Evolutionary conservation across 2,113 vertebrate species (phyloP).

Genomic region (Psettodes erumei): DNA sequence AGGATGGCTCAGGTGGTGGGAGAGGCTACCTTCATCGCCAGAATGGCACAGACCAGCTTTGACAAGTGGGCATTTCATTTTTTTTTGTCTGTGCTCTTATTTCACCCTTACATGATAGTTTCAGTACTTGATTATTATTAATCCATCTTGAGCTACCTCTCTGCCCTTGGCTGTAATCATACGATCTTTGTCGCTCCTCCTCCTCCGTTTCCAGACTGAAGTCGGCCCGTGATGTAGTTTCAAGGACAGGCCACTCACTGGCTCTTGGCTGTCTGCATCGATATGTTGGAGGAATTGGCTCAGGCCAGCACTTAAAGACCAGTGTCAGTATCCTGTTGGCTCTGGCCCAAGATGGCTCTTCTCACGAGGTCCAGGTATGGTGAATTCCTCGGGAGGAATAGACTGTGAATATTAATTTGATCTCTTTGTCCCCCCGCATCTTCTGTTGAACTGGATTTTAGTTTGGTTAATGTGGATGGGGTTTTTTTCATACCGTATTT

Average conservation of each 20-base stretch:
- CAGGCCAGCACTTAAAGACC: slow-evolving; percentile 98
- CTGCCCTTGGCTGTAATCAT: slow-evolving; percentile 9
- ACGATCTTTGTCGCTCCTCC: slow-evolving; percentile 8
- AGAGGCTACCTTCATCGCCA: slow-evolving; percentile 96
- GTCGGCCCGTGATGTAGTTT: slow-evolving; percentile 97
- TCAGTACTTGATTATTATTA: slow-evolving; percentile 2
- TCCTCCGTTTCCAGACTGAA: slow-evolving; percentile 86
- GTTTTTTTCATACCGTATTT: slow-evolving; percentile 8
- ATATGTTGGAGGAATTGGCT: slow-evolving; percentile 98
- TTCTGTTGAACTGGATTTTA: not conserved
- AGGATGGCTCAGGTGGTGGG: slow-evolving; percentile 99
- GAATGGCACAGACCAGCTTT: slow-evolving; percentile 99
- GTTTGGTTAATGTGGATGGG: not conserved
- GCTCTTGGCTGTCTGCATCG: slow-evolving; percentile 97
- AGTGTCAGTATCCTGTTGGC: slow-evolving; percentile 98
- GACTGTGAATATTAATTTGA: slow-evolving; percentile 11
- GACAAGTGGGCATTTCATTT: slow-evolving; percentile 89
- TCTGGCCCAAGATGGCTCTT: slow-evolving; percentile 96
- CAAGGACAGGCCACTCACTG: slow-evolving; percentile 96
- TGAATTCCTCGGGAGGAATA: slow-evolving; percentile 18
- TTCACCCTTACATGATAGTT: not conserved
- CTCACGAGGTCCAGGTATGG: slow-evolving; percentile 96
- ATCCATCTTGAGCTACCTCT: slow-evolving; percentile 10
- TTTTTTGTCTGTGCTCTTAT: not conserved
- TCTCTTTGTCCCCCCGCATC: not conserved